A percentile compares a stretch with the other conserved stretches of the same genome.
phyloP scores from a whole-genome alignment of 2,888 invertebrate genomes.

The Notodonta dromedarius region DNA sequence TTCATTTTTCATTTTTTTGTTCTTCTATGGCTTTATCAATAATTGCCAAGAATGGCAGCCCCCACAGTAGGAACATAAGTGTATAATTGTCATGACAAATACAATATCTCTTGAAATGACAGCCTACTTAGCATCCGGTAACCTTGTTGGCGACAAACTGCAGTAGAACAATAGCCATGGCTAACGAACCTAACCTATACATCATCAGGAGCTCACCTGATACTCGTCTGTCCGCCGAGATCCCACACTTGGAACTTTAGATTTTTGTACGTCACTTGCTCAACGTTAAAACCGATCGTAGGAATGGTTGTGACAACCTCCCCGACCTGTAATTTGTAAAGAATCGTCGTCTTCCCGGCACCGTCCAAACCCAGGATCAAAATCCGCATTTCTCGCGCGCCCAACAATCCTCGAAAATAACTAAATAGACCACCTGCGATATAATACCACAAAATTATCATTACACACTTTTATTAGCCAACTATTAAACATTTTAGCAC shows the following conservation, averaged over 20 bases:
- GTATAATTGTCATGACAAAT: not conserved
- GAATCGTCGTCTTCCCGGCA: constrained; percentile 99
- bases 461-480: constrained; percentile 9
- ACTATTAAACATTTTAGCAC: constrained; percentile 43
- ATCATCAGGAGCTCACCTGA: constrained; percentile 86
- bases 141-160: not conserved
- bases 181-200: constrained; percentile 36
- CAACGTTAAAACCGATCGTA: constrained; percentile 99
- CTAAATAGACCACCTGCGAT: constrained; percentile 96
- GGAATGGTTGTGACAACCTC: constrained; percentile 99
- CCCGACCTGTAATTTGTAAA: constrained; percentile 98
- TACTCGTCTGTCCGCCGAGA: constrained; percentile 99
- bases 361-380: constrained; percentile 98
- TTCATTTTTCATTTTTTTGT: too few relatives aligned
- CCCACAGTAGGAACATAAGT: not conserved
- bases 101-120: not conserved
- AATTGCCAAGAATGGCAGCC: too few relatives aligned
- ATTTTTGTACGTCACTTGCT: constrained; percentile 99
- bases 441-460: constrained; percentile 20
- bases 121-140: not conserved
- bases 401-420: constrained; percentile 97
- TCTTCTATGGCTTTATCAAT: too few relatives aligned
- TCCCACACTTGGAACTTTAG: constrained; percentile 99
- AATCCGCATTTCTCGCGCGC: constrained; percentile 98
- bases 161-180: not conserved